These are phyloP conservation scores for Ictalurus punctatus DNA, from an alignment of 2,113 vertebrate species.

Conservation along the genomic window DNA sequence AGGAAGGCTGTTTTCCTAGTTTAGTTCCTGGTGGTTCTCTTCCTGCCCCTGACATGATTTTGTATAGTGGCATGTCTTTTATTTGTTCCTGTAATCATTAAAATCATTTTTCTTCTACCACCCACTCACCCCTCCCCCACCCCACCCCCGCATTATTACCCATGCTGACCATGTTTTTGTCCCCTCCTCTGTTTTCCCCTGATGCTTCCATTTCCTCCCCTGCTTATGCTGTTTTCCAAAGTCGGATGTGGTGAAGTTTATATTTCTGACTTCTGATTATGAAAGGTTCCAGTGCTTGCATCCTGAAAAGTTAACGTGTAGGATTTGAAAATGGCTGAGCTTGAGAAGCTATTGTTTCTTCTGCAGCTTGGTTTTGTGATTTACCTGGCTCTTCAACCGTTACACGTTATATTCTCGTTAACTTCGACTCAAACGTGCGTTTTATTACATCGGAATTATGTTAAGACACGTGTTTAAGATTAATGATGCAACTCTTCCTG, in stretches of 20 bases:
- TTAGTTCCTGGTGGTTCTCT: conserved; percentile 10
- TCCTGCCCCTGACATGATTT: conserved; percentile 16
- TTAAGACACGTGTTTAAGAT: background rate
- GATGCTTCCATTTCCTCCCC: conserved; percentile 1
- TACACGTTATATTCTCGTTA: background rate
- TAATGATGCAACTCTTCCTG: background rate
- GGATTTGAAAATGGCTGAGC: background rate
- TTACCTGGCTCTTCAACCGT: too few relatives aligned
- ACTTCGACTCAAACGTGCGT: background rate
- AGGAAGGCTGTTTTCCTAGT: background rate
- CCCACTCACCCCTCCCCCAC: too few relatives aligned
- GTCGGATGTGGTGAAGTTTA: background rate
- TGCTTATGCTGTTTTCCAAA: background rate
- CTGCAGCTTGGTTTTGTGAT: background rate
- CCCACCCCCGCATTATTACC: background rate
- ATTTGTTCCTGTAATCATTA: conserved; percentile 21
- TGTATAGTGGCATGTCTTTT: conserved; percentile 19
- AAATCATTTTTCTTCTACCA: background rate
- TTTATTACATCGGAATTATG: background rate
- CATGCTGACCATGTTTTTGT: background rate
- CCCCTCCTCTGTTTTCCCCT: conserved; percentile 4
- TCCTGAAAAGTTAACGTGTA: background rate
- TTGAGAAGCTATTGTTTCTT: background rate
- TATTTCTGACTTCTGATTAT: background rate
- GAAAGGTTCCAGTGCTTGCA: background rate